These are phyloP conservation scores for Peromyscus aztecus DNA, from an alignment of 2,797 vertebrate species.

Conservation along the genomic window DNA sequence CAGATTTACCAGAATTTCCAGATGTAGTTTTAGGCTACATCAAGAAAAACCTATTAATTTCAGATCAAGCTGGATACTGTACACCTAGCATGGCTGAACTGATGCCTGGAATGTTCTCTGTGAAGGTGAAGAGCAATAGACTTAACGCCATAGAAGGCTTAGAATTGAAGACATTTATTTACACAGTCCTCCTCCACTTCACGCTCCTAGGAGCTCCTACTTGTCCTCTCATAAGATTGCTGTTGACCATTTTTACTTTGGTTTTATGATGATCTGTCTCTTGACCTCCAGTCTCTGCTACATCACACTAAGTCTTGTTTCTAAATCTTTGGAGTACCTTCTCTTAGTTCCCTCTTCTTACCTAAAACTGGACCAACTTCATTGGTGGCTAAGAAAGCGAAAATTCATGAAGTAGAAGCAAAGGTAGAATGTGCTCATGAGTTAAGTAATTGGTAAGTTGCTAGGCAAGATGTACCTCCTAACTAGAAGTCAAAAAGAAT, in stretches of 20 bases:
- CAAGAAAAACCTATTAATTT: conserved; percentile 84
- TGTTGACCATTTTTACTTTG: background rate
- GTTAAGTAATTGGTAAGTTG: background rate
- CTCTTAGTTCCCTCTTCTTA: background rate
- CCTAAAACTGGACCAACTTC: background rate
- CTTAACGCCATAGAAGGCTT: conserved; percentile 87
- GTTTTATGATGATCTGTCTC: background rate
- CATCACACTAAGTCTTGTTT: background rate
- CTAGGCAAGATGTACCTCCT: background rate
- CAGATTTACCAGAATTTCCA: conserved; percentile 85
- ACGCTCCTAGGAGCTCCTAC: conserved; percentile 88
- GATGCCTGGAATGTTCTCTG: conserved; percentile 86
- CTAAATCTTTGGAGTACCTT: background rate
- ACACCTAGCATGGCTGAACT: conserved; percentile 87
- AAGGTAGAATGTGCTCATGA: background rate
- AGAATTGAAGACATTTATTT: conserved; percentile 83
- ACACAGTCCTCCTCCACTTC: conserved; percentile 90
- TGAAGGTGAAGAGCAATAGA: conserved; percentile 88
- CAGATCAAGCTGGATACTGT: conserved; percentile 84
- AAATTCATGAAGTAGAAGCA: background rate
- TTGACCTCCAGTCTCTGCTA: background rate
- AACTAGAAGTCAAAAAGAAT: background rate
- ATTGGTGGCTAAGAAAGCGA: background rate
- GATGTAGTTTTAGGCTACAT: conserved; percentile 87
- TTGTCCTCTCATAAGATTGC: conserved; percentile 88